Conservation (phyloP, 2,888 invertebrate species). For the Formica aserva region DNA sequence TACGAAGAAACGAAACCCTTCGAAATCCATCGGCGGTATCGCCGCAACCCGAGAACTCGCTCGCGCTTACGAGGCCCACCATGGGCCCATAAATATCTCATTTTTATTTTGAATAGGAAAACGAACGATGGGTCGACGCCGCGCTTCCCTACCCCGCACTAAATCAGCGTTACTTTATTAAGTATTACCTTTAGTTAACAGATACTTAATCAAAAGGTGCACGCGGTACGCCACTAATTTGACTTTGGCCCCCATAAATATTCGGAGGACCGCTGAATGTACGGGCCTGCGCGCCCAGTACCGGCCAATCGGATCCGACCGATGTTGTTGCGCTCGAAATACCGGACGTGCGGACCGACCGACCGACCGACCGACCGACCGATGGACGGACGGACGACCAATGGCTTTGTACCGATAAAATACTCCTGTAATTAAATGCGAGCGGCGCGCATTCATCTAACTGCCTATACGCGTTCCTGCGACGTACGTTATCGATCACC, state of each 20-base stretch:
- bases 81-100: conserved; percentile 84
- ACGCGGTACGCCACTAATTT: conserved; percentile 86
- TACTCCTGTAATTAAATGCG: conserved; percentile 85
- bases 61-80: conserved; percentile 56
- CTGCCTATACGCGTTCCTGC: conserved; percentile 67
- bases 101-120: conserved; percentile 85
- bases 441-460: conserved; percentile 81
- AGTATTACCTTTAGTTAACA: conserved; percentile 86
- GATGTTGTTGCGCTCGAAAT: conserved; percentile 75
- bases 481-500: conserved; percentile 67
- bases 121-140: conserved; percentile 83
- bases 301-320: conserved; percentile 58
- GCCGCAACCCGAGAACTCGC: conserved; percentile 48
- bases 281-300: conserved; percentile 59
- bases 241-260: conserved; percentile 86
- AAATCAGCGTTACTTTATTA: conserved; percentile 86
- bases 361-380: conserved; percentile 56
- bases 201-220: conserved; percentile 86
- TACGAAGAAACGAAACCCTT: conserved; percentile 62
- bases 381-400: conserved; percentile 78
- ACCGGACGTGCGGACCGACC: conserved; percentile 76
- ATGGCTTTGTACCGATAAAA: conserved; percentile 84
- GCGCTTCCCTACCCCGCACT: conserved; percentile 79
- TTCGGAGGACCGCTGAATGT: conserved; percentile 80
- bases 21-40: conserved; percentile 73